Percentiles rank a stretch among this genome's conserved stretches.
Conservation (phyloP, 53 echinoderm and acorn worm species). For the Echinarachnius parma region DNA sequence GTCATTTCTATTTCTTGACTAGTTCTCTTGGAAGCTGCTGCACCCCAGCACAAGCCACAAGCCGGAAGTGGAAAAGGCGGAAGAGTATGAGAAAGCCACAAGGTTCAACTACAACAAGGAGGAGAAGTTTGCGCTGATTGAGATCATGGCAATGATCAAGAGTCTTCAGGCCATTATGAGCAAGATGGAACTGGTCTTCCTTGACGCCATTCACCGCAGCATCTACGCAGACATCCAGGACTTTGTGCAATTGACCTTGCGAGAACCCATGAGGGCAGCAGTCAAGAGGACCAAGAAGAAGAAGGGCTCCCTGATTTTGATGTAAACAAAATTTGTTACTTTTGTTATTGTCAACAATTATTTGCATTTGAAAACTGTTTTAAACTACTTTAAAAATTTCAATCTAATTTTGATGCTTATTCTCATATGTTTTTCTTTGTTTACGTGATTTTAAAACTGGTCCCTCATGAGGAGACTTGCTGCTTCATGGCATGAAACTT, state of each 20-base stretch:
- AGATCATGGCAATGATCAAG: slow-evolving; percentile 49
- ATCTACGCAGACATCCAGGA: slow-evolving; percentile 35
- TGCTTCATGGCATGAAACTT: no score
- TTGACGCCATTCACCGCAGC: slow-evolving; percentile 18
- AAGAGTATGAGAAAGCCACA: slow-evolving; percentile 80
- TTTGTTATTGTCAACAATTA: no score
- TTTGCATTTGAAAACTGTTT: no score
- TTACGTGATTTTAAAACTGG: no score
- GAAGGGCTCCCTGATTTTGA: slow-evolving; percentile 45
- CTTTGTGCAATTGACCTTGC: slow-evolving; percentile 22
- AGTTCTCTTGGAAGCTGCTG: slow-evolving; percentile 95
- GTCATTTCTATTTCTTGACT: neutral
- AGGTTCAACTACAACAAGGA: slow-evolving; percentile 33
- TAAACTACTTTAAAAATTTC: no score
- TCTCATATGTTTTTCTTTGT: no score
- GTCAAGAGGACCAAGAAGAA: slow-evolving; percentile 18
- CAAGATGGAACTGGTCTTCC: slow-evolving; percentile 20
- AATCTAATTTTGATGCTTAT: no score
- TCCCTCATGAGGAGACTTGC: no score
- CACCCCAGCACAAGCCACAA: slow-evolving; percentile 75
- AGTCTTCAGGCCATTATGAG: slow-evolving; percentile 23
- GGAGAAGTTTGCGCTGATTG: slow-evolving; percentile 45
- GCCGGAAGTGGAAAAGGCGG: slow-evolving; percentile 67
- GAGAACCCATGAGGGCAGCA: slow-evolving; percentile 29
- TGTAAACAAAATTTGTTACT: no score